A percentile compares a stretch with the other conserved stretches of the same genome.
phyloP scores from a whole-genome alignment of 2,113 vertebrate genomes.

The Mola mola region DNA sequence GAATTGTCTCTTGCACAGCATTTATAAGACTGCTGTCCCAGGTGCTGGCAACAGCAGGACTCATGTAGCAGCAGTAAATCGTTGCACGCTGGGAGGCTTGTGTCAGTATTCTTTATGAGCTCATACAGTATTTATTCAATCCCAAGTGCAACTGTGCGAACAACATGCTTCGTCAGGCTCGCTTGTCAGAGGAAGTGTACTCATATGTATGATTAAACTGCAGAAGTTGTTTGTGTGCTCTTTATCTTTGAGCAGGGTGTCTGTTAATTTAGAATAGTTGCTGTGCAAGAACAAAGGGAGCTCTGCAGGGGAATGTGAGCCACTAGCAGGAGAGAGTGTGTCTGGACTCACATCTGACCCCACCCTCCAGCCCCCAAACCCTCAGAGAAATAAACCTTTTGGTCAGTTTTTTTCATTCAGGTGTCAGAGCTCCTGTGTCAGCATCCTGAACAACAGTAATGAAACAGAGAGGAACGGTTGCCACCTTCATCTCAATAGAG shows the following conservation, averaged over 20 bases:
- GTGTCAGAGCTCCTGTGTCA: too few species aligned
- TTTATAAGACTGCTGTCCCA: slow-evolving; percentile 14
- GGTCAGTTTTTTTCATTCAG: too few species aligned
- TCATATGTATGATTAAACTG: slow-evolving; percentile 6
- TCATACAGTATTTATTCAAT: slow-evolving; percentile 42
- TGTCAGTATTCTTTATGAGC: slow-evolving; percentile 25
- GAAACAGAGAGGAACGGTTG: too few species aligned
- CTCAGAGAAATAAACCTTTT: slow-evolving; percentile 7
- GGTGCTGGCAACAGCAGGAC: slow-evolving; percentile 30
- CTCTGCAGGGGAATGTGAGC: slow-evolving; percentile 30
- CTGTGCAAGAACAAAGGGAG: slow-evolving; percentile 18
- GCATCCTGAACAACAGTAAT: too few species aligned
- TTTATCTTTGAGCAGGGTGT: slow-evolving; percentile 20
- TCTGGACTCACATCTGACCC: slow-evolving; percentile 12
- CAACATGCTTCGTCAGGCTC: background rate
- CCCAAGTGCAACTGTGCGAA: slow-evolving; percentile 32
- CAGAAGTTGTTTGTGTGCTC: slow-evolving; percentile 21
- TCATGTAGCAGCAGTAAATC: slow-evolving; percentile 23
- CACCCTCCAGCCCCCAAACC: slow-evolving; percentile 1
- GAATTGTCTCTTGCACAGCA: slow-evolving; percentile 5
- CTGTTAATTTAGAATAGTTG: slow-evolving; percentile 55
- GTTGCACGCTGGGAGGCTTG: slow-evolving; percentile 9
- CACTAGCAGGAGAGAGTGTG: slow-evolving; percentile 26
- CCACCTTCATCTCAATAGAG: too few species aligned
- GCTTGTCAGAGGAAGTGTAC: slow-evolving; percentile 20